Conservation (phyloP, 2,888 invertebrate genomes). For the Agrotis exclamationis region DNA sequence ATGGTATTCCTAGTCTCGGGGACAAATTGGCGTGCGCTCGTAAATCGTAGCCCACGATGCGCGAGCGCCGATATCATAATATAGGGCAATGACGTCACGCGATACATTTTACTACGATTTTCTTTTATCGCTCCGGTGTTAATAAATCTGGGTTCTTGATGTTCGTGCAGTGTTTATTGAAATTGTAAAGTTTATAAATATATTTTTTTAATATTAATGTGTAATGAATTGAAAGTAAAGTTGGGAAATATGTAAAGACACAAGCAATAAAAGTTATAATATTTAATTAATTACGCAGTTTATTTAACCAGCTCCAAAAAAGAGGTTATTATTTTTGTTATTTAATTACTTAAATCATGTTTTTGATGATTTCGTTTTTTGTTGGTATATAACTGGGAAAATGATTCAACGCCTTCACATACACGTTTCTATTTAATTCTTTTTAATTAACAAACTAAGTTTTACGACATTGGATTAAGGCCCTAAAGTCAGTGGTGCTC, state of each 20-base stretch:
- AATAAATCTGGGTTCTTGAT: constrained; percentile 32
- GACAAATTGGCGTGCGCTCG: constrained; percentile 49
- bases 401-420: neutral
- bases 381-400: neutral
- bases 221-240: neutral
- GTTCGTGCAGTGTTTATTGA: constrained; percentile 10
- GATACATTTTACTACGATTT: constrained; percentile 32
- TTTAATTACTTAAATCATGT: constrained; percentile 5
- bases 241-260: neutral
- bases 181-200: constrained; percentile 24
- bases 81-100: constrained; percentile 62
- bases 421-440: neutral
- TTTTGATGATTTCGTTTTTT: neutral
- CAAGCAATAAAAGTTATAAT: neutral
- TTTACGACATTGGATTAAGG: neutral
- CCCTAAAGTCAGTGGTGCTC: neutral
- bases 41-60: constrained; percentile 60
- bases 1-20: constrained; percentile 10
- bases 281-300: constrained; percentile 1
- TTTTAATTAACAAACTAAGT: constrained; percentile 12
- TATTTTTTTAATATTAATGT: neutral
- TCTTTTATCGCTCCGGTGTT: constrained; percentile 46
- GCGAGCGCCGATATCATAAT: constrained; percentile 61
- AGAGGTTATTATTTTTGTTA: no score
- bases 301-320: neutral